phyloP scores from a whole-genome alignment of 2,888 invertebrate genomes.

The Notodonta ziczac region DNA sequence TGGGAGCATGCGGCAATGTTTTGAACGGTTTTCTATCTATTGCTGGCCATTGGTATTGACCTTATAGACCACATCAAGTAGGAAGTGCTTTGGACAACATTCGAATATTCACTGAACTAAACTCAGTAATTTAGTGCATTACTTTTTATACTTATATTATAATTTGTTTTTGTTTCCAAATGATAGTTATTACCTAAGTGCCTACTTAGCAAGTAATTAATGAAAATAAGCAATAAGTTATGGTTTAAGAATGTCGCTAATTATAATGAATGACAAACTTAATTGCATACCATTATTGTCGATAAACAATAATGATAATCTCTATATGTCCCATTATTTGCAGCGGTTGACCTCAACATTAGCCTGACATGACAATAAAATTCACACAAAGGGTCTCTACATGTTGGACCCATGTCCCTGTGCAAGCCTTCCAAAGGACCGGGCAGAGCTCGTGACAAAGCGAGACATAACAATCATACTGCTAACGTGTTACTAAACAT shows the following conservation, averaged over 20 bases:
- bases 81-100: slow-evolving; percentile 33
- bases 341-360: too few relatives aligned
- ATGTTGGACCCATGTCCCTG: too few relatives aligned
- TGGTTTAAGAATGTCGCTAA: neutral
- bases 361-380: too few relatives aligned
- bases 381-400: too few relatives aligned
- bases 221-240: neutral
- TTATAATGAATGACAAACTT: neutral
- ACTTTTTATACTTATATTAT: neutral
- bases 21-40: slow-evolving; percentile 9
- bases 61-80: slow-evolving; percentile 36
- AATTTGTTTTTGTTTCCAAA: neutral
- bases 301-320: neutral
- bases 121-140: neutral
- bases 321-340: too few relatives aligned
- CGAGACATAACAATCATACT: too few relatives aligned
- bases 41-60: slow-evolving; percentile 30
- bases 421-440: too few relatives aligned
- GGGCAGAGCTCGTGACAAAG: too few relatives aligned
- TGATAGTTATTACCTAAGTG: neutral
- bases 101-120: slow-evolving; percentile 27
- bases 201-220: neutral
- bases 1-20: neutral
- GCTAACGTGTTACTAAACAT: slow-evolving; percentile 1
- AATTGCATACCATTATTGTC: neutral